phyloP scores from a whole-genome alignment of 2,113 vertebrate species.

The Elachura formosa region DNA sequence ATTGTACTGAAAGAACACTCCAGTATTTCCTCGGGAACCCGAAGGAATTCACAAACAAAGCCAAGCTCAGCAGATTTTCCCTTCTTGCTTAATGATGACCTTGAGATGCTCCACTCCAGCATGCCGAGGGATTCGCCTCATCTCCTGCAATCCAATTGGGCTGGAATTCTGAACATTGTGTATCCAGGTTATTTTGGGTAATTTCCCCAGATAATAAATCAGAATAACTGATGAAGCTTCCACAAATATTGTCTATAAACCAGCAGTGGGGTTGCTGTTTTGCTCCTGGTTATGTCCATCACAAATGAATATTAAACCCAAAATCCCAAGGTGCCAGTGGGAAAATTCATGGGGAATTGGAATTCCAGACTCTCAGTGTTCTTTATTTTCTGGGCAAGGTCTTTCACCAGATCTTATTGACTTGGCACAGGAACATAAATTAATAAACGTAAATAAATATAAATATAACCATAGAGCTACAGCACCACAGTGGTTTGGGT shows the following conservation, averaged over 20 bases:
- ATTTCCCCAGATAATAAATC: background rate
- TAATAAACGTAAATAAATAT: background rate
- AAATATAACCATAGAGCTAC: background rate
- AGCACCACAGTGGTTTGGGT: background rate
- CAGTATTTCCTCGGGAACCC: background rate
- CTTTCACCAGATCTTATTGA: background rate
- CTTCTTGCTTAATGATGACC: background rate
- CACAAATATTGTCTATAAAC: background rate
- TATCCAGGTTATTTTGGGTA: background rate
- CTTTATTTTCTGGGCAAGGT: too few relatives aligned
- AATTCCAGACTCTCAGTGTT: background rate
- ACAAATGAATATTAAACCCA: background rate
- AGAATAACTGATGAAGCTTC: background rate
- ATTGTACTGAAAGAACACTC: background rate
- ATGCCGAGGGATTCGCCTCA: rapidly evolving
- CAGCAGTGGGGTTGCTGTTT: rapidly evolving
- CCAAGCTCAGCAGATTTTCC: background rate
- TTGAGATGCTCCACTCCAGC: background rate
- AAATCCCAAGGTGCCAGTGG: rapidly evolving
- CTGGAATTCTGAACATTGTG: background rate
- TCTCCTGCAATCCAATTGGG: rapidly evolving
- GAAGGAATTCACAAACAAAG: background rate
- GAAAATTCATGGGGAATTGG: rapidly evolving
- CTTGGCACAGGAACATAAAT: too few relatives aligned
- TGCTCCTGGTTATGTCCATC: background rate